These are phyloP conservation scores for Tetramorium parvispinum DNA, from an alignment of 1,140 invertebrate genomes.

Conservation along the genomic window DNA sequence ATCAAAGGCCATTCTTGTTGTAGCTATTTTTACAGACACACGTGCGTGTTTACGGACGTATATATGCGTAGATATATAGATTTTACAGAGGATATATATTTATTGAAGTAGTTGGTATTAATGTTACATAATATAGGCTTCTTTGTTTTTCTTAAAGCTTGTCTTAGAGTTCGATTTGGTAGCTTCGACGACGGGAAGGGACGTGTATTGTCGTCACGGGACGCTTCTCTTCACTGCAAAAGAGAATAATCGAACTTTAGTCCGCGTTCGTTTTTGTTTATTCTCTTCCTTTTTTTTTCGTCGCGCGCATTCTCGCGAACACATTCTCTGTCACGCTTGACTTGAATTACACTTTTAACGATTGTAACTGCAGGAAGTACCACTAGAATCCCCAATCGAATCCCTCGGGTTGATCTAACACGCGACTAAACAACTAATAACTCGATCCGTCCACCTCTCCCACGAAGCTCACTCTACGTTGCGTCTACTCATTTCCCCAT, in stretches of 20 bases:
- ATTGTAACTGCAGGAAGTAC: constrained; percentile 78
- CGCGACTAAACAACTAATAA: constrained; percentile 78
- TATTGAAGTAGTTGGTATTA: constrained; percentile 73
- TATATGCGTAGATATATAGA: constrained; percentile 40
- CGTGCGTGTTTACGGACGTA: neutral
- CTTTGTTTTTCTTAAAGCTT: constrained; percentile 56
- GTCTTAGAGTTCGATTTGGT: constrained; percentile 58
- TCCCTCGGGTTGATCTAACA: constrained; percentile 82
- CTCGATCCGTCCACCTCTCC: constrained; percentile 77
- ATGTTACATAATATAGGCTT: constrained; percentile 66
- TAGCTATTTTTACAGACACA: constrained; percentile 70
- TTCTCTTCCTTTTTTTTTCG: constrained; percentile 66
- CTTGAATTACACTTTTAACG: constrained; percentile 33
- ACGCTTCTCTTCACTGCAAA: constrained; percentile 24
- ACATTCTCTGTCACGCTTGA: constrained; percentile 28
- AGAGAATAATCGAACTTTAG: constrained; percentile 81
- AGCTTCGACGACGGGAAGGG: constrained; percentile 39
- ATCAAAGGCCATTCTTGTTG: constrained; percentile 83
- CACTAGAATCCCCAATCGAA: constrained; percentile 83
- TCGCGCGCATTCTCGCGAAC: constrained; percentile 36
- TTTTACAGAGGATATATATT: constrained; percentile 71
- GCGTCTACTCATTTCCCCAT: constrained; percentile 18
- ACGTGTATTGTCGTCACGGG: neutral
- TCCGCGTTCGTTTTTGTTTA: constrained; percentile 75
- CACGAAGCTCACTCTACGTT: constrained; percentile 71